A percentile compares a stretch with the other conserved stretches of the same genome.
These are phyloP conservation scores for Brotula barbata DNA, from an alignment of 2,797 vertebrate species.

Conservation along the genomic window DNA sequence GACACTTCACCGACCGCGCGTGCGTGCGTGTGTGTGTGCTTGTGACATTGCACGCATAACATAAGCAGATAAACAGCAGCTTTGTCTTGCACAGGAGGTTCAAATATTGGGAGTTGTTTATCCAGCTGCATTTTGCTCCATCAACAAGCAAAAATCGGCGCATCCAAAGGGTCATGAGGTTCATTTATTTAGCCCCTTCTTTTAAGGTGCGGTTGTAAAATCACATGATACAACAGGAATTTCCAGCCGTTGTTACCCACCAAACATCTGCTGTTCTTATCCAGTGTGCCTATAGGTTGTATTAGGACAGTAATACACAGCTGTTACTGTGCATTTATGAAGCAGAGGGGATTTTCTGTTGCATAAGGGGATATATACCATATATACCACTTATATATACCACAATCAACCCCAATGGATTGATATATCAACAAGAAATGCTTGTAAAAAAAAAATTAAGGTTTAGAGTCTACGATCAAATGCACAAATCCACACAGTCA, in stretches of 20 bases:
- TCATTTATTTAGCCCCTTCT: neutral
- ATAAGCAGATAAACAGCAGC: neutral
- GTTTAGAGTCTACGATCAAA: too few species aligned
- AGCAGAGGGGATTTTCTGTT: neutral
- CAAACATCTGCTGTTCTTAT: slow-evolving; percentile 46
- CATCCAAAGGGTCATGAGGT: neutral
- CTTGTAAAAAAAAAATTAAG: too few species aligned
- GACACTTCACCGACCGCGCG: neutral
- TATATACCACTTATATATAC: too few species aligned
- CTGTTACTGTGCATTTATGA: neutral
- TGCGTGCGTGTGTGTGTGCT: neutral
- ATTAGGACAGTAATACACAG: neutral
- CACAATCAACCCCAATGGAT: too few species aligned
- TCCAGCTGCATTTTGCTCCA: neutral
- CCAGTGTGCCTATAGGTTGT: slow-evolving; percentile 1
- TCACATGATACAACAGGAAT: slow-evolving; percentile 23
- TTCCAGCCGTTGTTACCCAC: slow-evolving; percentile 31
- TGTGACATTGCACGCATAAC: slow-evolving; percentile 3
- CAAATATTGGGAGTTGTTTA: neutral
- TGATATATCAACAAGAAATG: too few species aligned
- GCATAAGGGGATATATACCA: neutral
- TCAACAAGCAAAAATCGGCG: neutral
- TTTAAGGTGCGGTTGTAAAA: slow-evolving; percentile 12
- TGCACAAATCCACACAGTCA: slow-evolving; percentile 1
- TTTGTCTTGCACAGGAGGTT: neutral